phyloP scores from a whole-genome alignment of 2,888 invertebrate genomes.

The Notodonta dromedarius region DNA sequence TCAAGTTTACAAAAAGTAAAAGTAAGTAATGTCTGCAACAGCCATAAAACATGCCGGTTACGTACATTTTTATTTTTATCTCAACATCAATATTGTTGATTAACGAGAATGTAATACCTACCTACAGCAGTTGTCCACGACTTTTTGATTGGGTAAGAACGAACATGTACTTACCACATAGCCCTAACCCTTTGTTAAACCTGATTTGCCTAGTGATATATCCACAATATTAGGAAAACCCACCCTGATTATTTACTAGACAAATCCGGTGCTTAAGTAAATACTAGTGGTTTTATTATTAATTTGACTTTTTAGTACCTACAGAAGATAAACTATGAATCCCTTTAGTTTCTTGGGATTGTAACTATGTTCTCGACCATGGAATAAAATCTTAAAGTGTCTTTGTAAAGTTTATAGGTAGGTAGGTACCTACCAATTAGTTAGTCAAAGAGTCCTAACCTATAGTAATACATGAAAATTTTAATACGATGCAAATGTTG shows the following conservation, averaged over 20 bases:
- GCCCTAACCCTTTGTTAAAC: not conserved
- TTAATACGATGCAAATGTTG: not conserved
- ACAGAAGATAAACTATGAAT: too few species aligned
- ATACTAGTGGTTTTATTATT: too few species aligned
- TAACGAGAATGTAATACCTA: not conserved
- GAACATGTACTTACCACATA: not conserved
- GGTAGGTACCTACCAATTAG: too few species aligned
- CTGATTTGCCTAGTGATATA: not conserved
- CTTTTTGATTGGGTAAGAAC: slow-evolving; percentile 1
- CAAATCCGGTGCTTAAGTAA: too few species aligned
- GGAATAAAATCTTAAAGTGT: too few species aligned
- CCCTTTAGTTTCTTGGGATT: too few species aligned
- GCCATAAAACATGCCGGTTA: not conserved
- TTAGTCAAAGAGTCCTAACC: too few species aligned
- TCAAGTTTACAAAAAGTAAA: not conserved
- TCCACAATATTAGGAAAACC: not conserved
- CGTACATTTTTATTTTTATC: not conserved
- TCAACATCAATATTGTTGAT: not conserved
- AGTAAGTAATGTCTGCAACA: not conserved
- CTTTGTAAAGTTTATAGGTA: too few species aligned
- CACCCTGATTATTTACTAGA: too few species aligned
- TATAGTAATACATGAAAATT: too few species aligned
- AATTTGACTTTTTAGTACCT: too few species aligned
- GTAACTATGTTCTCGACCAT: too few species aligned
- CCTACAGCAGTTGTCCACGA: not conserved